Evolutionary conservation across 2,113 vertebrate genomes (phyloP), one percentile per base, ranked within the genome.

Genomic region (Lagopus leucura): DNA sequence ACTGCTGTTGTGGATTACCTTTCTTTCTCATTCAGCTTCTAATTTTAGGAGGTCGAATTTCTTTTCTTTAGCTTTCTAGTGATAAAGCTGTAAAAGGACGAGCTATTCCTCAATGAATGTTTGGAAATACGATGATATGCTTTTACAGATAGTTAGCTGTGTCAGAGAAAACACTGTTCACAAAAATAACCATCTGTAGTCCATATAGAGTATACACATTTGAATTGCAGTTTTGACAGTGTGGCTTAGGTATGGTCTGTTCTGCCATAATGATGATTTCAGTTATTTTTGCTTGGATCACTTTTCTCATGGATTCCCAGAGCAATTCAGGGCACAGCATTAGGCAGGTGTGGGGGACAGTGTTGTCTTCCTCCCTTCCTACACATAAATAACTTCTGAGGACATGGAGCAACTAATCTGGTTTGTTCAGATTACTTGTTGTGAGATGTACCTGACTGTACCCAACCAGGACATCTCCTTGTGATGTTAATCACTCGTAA

Each of bases 381-480:
- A 92, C 93, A n/a, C 47, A 12, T 34, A 16, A 13, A 10, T 60
- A 81, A 66, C 65, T 55, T 82, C 50, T 89, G 92, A 95, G 85
- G 71, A 91, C 84, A 71, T 81, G 87, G 84, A 77, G 93, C 92
- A 94, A 89, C 94, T 93, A 89, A 95, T 94, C 95, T 91, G 63
- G 78, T 69, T 60, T 93, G 75, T 92, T 91, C 42, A 80, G 78
- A 60, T 94, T 92, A 85, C 85, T 80, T 71, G 72, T 70, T 65
- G 61, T 58, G 78, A 91, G 87, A 77, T 80, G 38, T 65, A 74
- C 55, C 55, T 80, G 91, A 87, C 60, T 89, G 84, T 87, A 55
- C 64, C 5, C 4, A 94, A 67, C 32, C 67, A 64, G 95, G 89
- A 13, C 91, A 96, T 70, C 91, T 94, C 71, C 82, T 93, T 92